Evolutionary conservation across 2,113 vertebrate species (phyloP), one percentile per base, ranked within the genome.

Genomic region (Calyptommatus sinebrachiatus): DNA sequence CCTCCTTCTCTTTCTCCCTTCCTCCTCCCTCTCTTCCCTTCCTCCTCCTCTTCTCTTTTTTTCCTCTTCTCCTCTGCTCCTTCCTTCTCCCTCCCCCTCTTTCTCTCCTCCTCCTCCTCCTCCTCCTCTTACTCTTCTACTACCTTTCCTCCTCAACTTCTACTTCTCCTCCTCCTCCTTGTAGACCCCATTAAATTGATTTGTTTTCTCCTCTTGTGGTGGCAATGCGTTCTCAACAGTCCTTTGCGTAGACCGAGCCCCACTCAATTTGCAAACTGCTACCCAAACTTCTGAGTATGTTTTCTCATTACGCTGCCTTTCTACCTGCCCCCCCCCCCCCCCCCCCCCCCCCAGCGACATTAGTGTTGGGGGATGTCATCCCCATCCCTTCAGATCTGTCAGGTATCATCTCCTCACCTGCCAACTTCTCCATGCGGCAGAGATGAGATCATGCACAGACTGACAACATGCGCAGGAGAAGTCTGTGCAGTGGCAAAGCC

Each of bases 361-460:
- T 84, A 78, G 67, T 71, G 85, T 65, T 76, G 71, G 85, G 91
- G 86, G 63, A 79, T 92, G 89, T 90, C 90, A 91, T 50, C 46
- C n/a, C 84, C 67, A 85, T 90, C 89, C 88, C 87, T 94, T 94
- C 92, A 88, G 89, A 92, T 91, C 91, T 95, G 93, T 94, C 93
- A 94, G 85, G 89, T 91, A 81, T 88, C 90, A 95, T 94, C 89
- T 93, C 88, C 90, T 90, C 77, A 94, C 91, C 90, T 95, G 93
- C 90, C 93, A 94, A 71, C 71, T 83, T 86, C 35, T 41, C 89
- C 90, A 53, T 80, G 41, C 87, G 88, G 88, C 88, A 81, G 87
- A 87, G 89, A 91, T 89, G 91, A 94, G 92, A 88, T 94, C 92
- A 77, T 83, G 91, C 87, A 87, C 79, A 85, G 73, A 68, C 84